phyloP scores from a whole-genome alignment of 2,888 invertebrate genomes.

The Mesoligia furuncula region DNA sequence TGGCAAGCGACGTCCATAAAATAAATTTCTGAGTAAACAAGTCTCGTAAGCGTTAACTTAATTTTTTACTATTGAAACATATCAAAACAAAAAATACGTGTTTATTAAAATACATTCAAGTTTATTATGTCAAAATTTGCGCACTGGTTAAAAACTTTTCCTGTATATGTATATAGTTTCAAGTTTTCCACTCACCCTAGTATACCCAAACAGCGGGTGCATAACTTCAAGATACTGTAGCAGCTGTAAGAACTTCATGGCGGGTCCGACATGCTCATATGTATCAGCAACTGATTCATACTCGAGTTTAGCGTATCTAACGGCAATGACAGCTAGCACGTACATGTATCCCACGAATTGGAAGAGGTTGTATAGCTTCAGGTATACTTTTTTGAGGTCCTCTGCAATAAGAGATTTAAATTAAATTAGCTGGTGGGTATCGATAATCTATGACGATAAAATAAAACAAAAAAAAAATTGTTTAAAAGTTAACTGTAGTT shows the following conservation, averaged over 20 bases:
- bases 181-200: slow-evolving; percentile 88
- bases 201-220: slow-evolving; percentile 97
- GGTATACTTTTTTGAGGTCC: slow-evolving; percentile 95
- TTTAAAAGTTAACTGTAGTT: no score
- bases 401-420: slow-evolving; percentile 88
- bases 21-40: no score
- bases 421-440: not conserved
- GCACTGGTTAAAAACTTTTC: no score
- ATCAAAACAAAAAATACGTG: no score
- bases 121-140: no score
- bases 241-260: slow-evolving; percentile 95
- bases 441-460: no score
- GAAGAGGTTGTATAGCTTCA: slow-evolving; percentile 96
- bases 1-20: no score
- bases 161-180: no score
- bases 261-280: slow-evolving; percentile 93
- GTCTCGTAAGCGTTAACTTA: no score
- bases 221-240: slow-evolving; percentile 96
- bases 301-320: slow-evolving; percentile 94
- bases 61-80: no score
- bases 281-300: slow-evolving; percentile 92
- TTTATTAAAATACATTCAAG: no score
- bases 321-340: slow-evolving; percentile 93
- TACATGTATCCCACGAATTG: slow-evolving; percentile 97
- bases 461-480: no score